Percentiles rank a stretch among this genome's conserved stretches.
These are phyloP conservation scores for Athene noctua DNA, from an alignment of 2,113 vertebrate species.

Conservation along the genomic window DNA sequence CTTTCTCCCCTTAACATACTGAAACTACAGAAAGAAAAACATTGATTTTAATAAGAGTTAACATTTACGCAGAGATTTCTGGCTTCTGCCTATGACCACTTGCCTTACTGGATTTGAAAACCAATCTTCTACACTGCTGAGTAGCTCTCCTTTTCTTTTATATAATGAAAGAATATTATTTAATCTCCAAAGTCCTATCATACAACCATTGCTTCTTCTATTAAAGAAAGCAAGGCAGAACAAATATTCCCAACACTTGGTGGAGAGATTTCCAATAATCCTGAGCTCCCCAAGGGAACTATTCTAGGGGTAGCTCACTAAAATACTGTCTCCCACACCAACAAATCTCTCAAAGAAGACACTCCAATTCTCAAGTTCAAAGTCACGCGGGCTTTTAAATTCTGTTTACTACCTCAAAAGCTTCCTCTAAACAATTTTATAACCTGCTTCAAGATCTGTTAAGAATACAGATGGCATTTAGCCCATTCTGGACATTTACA, in stretches of 20 bases:
- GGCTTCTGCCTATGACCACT: neutral
- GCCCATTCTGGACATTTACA: neutral
- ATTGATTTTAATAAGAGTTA: conserved; percentile 41
- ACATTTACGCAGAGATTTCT: conserved; percentile 51
- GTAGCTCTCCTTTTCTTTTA: neutral
- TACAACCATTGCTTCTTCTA: neutral
- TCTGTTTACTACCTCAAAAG: neutral
- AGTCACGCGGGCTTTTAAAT: neutral
- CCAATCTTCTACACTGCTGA: neutral
- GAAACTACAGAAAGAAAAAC: conserved; percentile 16
- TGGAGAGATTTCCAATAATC: conserved; percentile 42
- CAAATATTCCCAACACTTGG: neutral
- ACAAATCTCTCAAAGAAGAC: neutral
- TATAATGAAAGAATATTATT: conserved; percentile 7
- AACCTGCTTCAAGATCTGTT: neutral
- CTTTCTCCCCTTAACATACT: neutral
- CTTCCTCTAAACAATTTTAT: conserved; percentile 5
- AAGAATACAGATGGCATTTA: neutral
- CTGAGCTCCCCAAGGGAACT: neutral
- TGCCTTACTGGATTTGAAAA: conserved; percentile 13
- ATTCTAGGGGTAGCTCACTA: neutral
- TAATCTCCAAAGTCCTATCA: conserved; percentile 12
- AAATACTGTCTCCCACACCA: neutral
- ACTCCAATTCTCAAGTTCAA: neutral
- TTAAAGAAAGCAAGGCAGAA: neutral